These are phyloP conservation scores for Perodicticus potto DNA, from an alignment of 2,797 vertebrate genomes.

Conservation along the genomic window DNA sequence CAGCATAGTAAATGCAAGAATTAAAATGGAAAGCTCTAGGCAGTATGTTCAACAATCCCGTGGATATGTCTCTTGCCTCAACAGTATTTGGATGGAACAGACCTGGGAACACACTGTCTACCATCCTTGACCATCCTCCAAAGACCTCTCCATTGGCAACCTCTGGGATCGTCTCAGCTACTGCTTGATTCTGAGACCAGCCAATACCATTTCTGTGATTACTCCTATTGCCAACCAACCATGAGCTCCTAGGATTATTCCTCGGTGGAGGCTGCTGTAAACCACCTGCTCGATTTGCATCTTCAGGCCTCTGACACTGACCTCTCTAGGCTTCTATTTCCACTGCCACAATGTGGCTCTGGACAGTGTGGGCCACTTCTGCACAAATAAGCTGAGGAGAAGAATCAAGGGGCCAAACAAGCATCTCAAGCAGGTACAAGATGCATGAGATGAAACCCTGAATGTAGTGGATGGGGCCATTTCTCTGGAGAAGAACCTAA, in stretches of 20 bases:
- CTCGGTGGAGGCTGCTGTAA: conserved; percentile 68
- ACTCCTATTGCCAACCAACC: conserved; percentile 19
- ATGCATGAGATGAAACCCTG: conserved; percentile 73
- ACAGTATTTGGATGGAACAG: background rate
- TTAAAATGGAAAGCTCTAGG: background rate
- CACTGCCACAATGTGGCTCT: background rate
- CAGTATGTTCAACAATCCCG: background rate
- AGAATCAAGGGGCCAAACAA: conserved; percentile 72
- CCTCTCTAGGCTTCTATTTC: background rate
- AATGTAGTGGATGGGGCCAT: conserved; percentile 64
- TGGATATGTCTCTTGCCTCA: background rate
- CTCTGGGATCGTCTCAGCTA: background rate
- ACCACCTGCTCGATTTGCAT: conserved; percentile 70
- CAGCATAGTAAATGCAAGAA: background rate
- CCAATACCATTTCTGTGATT: background rate
- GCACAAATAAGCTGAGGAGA: conserved; percentile 59
- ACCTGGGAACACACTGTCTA: background rate
- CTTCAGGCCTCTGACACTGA: conserved; percentile 74
- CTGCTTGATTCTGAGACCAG: background rate
- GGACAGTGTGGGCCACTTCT: conserved; percentile 57
- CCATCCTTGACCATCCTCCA: background rate
- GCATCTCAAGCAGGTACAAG: conserved; percentile 69
- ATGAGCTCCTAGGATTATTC: conserved; percentile 72
- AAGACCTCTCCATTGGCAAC: background rate
- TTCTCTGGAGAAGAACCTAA: conserved; percentile 75